phyloP scores from a whole-genome alignment of 2,113 vertebrate genomes.

The Hypocryptadius cinnamomeus region DNA sequence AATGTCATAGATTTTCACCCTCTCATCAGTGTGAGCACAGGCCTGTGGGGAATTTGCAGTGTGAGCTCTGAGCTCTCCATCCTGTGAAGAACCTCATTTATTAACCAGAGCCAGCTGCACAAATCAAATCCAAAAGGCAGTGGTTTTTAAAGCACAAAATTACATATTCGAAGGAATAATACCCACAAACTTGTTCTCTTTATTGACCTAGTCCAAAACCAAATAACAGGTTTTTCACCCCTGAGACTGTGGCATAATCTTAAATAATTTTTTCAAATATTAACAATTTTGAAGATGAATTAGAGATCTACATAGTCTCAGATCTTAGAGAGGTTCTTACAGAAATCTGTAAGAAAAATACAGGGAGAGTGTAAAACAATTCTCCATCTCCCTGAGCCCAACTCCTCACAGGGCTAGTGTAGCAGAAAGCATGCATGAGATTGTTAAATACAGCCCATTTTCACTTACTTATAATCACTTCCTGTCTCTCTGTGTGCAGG shows the following conservation, averaged over 20 bases:
- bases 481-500: not conserved
- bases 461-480: not conserved
- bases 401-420: fast-evolving
- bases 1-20: slow-evolving; percentile 29
- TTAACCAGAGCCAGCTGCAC: not conserved
- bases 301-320: not conserved
- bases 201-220: not conserved
- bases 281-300: not conserved
- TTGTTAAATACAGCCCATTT: not conserved
- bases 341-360: not conserved
- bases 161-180: not conserved
- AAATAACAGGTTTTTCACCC: not conserved
- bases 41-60: not conserved
- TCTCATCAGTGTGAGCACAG: not conserved
- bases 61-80: not conserved
- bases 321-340: not conserved
- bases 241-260: not conserved
- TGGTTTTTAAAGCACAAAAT: not conserved
- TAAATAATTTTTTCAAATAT: not conserved
- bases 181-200: not conserved
- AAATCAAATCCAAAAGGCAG: not conserved
- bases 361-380: not conserved
- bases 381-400: not conserved
- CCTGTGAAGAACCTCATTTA: not conserved
- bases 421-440: not conserved